Evolutionary conservation across 2,797 vertebrate genomes (phyloP).

Genomic region (Parauchenoglanis punctatus): DNA sequence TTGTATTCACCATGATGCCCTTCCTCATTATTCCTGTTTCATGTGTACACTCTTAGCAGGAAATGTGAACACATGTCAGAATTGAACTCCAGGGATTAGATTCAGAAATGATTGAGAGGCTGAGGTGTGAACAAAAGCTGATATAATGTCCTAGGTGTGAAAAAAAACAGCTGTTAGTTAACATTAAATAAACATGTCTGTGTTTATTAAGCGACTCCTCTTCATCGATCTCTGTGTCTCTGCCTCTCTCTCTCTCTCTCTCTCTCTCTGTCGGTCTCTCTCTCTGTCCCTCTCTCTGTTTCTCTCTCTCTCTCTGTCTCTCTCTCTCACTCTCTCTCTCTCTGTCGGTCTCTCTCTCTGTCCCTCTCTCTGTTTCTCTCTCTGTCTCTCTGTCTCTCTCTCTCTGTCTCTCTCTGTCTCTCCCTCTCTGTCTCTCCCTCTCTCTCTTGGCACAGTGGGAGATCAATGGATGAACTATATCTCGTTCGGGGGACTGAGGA

Average conservation of each 20-base stretch:
- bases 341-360: not conserved
- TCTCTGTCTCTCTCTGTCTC: not conserved
- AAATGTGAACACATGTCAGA: not conserved
- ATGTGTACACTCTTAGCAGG: not conserved
- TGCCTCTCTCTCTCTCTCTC: constrained; percentile 7
- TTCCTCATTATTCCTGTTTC: not conserved
- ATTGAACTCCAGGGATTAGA: not conserved
- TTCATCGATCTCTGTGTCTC: not conserved
- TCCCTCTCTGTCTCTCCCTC: constrained; percentile 2
- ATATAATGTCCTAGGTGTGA: not conserved
- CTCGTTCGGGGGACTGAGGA: constrained; percentile 90
- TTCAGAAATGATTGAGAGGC: not conserved
- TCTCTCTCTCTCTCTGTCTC: not conserved
- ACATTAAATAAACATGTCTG: not conserved
- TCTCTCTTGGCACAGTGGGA: constrained; percentile 77
- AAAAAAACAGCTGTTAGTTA: not conserved
- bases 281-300: too few species aligned
- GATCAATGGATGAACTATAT: constrained; percentile 96
- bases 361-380: not conserved
- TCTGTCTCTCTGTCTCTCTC: not conserved
- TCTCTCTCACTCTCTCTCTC: not conserved
- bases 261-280: too few species aligned
- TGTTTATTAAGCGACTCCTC: not conserved
- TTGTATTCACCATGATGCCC: not conserved
- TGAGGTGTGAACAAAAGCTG: not conserved